phyloP scores from a whole-genome alignment of 2,797 vertebrate species.

The Danio tinwini region DNA sequence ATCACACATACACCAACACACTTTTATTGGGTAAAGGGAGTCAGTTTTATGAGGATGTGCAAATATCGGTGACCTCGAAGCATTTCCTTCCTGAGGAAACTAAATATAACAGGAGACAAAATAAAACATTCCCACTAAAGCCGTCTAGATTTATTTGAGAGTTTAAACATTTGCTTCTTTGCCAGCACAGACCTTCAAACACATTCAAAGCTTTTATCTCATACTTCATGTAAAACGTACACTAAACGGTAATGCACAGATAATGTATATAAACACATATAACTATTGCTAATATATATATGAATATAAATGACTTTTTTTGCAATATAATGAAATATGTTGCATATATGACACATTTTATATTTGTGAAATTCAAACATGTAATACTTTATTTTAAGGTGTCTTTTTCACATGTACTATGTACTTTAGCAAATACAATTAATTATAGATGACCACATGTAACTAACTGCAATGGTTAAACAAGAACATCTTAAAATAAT shows the following conservation, averaged over 20 bases:
- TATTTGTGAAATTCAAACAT: too few relatives aligned
- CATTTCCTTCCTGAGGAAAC: background rate
- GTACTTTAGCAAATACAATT: too few relatives aligned
- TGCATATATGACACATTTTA: too few relatives aligned
- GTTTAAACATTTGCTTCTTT: background rate
- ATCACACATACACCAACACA: background rate
- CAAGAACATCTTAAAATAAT: too few relatives aligned
- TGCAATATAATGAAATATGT: too few relatives aligned
- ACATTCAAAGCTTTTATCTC: background rate
- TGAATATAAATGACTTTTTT: too few relatives aligned
- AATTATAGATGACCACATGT: too few relatives aligned
- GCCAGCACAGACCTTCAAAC: background rate
- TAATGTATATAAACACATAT: background rate
- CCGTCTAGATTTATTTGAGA: conserved; percentile 12
- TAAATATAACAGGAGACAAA: background rate
- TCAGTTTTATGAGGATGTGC: conserved; percentile 15
- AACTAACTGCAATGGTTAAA: too few relatives aligned
- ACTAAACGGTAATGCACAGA: background rate
- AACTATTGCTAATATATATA: too few relatives aligned
- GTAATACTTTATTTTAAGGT: too few relatives aligned
- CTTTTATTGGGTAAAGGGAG: conserved; percentile 21
- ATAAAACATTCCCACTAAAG: conserved; percentile 10
- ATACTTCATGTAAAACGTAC: background rate
- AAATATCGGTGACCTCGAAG: background rate
- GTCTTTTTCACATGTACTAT: too few relatives aligned